A percentile compares a stretch with the other conserved stretches of the same genome.
These are phyloP conservation scores for Bedellia somnulentella DNA, from an alignment of 2,888 invertebrate genomes.

Conservation along the genomic window DNA sequence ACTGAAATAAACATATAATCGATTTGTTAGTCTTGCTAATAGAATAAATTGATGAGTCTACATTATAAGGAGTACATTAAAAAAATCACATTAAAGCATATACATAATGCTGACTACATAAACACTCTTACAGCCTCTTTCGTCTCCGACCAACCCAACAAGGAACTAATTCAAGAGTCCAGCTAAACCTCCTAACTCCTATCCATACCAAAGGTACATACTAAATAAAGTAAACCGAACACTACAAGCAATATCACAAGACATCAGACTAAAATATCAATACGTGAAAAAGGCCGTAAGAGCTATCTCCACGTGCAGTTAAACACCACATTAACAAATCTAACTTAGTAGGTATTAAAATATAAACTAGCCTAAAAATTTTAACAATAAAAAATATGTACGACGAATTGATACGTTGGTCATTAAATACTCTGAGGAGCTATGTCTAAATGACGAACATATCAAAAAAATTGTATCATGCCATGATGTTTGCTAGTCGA, in stretches of 20 bases:
- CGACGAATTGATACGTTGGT: constrained; percentile 42
- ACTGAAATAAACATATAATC: constrained; percentile 43
- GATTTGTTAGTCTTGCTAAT: constrained; percentile 58
- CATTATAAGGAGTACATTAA: constrained; percentile 58
- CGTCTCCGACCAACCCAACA: constrained; percentile 6
- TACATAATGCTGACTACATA: constrained; percentile 63
- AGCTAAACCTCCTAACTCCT: constrained; percentile 4
- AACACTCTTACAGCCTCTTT: constrained; percentile 49
- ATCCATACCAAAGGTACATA: constrained; percentile 39
- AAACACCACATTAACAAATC: constrained; percentile 59
- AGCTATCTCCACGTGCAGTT: constrained; percentile 49
- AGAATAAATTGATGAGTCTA: constrained; percentile 55
- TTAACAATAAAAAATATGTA: constrained; percentile 54
- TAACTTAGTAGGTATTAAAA: constrained; percentile 57
- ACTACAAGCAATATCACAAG: constrained; percentile 41
- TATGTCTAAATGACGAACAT: constrained; percentile 52
- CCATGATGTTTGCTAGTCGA: neutral
- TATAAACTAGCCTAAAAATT: constrained; percentile 61
- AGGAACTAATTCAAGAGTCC: constrained; percentile 12
- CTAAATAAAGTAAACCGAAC: constrained; percentile 24
- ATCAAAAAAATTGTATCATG: constrained; percentile 13
- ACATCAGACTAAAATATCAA: constrained; percentile 49
- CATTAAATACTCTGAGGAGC: constrained; percentile 55
- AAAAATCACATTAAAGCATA: constrained; percentile 63
- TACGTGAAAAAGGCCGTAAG: constrained; percentile 50